Conservation (phyloP, 2,888 invertebrate species). For the Hofmannophila pseudospretella region DNA sequence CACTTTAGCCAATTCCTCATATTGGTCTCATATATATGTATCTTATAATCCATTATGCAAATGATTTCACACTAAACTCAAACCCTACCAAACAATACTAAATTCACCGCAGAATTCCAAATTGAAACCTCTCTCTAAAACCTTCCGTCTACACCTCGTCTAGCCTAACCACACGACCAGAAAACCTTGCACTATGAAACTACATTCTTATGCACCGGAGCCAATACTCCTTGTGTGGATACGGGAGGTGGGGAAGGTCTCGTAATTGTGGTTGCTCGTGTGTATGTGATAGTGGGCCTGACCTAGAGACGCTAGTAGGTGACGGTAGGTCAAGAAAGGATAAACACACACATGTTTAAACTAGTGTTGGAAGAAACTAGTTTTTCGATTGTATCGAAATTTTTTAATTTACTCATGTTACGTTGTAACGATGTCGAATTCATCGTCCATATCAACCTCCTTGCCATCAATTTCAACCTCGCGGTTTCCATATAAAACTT, state of each 20-base stretch:
- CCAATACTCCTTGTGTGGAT: neutral
- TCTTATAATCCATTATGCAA: too few relatives aligned
- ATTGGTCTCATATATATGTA: too few relatives aligned
- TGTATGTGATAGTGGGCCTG: slow-evolving; percentile 33
- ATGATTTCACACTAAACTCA: neutral
- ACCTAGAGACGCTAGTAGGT: slow-evolving; percentile 70
- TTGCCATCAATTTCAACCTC: too few relatives aligned
- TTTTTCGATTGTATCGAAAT: too few relatives aligned
- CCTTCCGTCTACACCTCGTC: slow-evolving; percentile 69
- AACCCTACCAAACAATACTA: neutral
- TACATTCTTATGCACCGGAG: slow-evolving; percentile 37
- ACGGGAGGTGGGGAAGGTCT: slow-evolving; percentile 11
- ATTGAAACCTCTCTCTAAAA: slow-evolving; percentile 25
- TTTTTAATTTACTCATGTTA: too few relatives aligned
- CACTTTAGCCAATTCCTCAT: too few relatives aligned
- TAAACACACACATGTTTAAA: slow-evolving; percentile 68
- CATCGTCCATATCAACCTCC: too few relatives aligned
- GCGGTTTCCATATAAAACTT: too few relatives aligned
- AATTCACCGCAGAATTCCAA: slow-evolving; percentile 17
- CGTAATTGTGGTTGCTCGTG: neutral
- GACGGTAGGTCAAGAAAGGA: slow-evolving; percentile 76
- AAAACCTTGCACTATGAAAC: slow-evolving; percentile 29
- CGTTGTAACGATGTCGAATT: too few relatives aligned
- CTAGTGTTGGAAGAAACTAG: too few relatives aligned
- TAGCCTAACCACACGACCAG: slow-evolving; percentile 56